Percentiles rank a stretch among this genome's conserved stretches.
These are phyloP conservation scores for Illadopsis cleaveri DNA, from an alignment of 2,113 vertebrate species.

Conservation along the genomic window DNA sequence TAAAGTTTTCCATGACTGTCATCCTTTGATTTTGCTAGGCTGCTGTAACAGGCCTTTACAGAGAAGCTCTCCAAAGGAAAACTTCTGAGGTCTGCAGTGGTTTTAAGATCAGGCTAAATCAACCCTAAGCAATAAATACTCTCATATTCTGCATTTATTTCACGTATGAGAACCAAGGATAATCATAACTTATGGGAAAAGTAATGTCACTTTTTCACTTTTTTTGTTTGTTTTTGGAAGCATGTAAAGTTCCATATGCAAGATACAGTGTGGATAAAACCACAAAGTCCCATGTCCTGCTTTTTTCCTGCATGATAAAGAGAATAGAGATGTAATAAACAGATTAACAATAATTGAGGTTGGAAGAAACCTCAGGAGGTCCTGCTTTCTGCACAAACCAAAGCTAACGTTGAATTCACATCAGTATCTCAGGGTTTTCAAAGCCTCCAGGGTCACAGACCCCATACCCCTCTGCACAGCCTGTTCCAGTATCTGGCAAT, in stretches of 20 bases:
- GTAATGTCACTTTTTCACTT: fast-evolving
- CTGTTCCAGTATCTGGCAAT: background rate
- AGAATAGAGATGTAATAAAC: background rate
- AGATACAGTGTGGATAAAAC: background rate
- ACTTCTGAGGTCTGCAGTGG: background rate
- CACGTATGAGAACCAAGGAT: background rate
- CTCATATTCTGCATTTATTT: background rate
- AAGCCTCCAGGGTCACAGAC: background rate
- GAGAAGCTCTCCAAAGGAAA: background rate
- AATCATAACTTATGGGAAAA: background rate
- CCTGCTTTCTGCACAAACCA: background rate
- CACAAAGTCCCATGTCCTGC: fast-evolving
- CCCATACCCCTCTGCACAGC: background rate
- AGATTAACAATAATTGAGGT: background rate
- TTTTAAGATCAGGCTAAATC: background rate
- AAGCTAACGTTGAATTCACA: background rate
- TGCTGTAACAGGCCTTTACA: background rate
- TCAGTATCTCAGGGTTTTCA: background rate
- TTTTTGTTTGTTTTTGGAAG: background rate
- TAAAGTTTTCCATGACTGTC: background rate
- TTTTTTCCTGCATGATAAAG: background rate
- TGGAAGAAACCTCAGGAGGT: background rate
- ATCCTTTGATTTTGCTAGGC: background rate
- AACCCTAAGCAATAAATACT: background rate
- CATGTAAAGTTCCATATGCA: background rate